These are phyloP conservation scores for Mustela nigripes DNA, from an alignment of 2,113 vertebrate genomes.

Conservation along the genomic window DNA sequence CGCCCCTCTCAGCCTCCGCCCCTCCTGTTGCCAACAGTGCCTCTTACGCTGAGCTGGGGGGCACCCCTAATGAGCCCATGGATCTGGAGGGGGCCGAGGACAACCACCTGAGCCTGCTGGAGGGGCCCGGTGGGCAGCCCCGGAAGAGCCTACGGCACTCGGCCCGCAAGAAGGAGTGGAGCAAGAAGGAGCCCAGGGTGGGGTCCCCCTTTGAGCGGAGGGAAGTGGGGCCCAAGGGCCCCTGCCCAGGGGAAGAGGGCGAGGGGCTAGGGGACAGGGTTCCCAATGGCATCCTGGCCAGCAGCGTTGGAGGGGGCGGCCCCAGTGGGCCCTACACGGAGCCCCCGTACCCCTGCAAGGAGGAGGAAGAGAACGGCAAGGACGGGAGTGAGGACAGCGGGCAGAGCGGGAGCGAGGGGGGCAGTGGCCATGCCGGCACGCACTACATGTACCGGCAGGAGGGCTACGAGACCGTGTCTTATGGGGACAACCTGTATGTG, in stretches of 20 bases:
- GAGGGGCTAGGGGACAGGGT: constrained; percentile 89
- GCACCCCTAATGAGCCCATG: constrained; percentile 91
- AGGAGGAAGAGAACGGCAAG: constrained; percentile 96
- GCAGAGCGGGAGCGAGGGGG: constrained; percentile 94
- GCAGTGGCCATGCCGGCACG: constrained; percentile 89
- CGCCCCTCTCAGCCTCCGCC: constrained; percentile 93
- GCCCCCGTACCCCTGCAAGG: constrained; percentile 91
- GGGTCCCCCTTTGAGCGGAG: constrained; percentile 86
- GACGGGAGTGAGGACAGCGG: constrained; percentile 95
- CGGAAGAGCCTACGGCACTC: constrained; percentile 94
- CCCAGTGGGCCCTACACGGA: constrained; percentile 88
- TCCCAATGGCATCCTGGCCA: constrained; percentile 91
- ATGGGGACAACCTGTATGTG: constrained; percentile 98
- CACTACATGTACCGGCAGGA: constrained; percentile 96
- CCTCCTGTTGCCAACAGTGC: constrained; percentile 91
- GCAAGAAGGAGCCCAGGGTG: constrained; percentile 89
- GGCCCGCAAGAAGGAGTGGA: constrained; percentile 95
- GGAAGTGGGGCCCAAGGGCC: constrained; percentile 88
- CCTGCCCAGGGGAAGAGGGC: constrained; percentile 55
- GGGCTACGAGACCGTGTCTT: constrained; percentile 95
- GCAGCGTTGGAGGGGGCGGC: constrained; percentile 78
- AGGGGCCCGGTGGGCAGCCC: constrained; percentile 87
- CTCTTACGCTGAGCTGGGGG: constrained; percentile 90
- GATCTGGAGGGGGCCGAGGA: constrained; percentile 90
- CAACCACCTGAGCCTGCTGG: constrained; percentile 85